These are phyloP conservation scores for Lymantria monacha DNA, from an alignment of 2,888 invertebrate genomes.

Conservation along the genomic window DNA sequence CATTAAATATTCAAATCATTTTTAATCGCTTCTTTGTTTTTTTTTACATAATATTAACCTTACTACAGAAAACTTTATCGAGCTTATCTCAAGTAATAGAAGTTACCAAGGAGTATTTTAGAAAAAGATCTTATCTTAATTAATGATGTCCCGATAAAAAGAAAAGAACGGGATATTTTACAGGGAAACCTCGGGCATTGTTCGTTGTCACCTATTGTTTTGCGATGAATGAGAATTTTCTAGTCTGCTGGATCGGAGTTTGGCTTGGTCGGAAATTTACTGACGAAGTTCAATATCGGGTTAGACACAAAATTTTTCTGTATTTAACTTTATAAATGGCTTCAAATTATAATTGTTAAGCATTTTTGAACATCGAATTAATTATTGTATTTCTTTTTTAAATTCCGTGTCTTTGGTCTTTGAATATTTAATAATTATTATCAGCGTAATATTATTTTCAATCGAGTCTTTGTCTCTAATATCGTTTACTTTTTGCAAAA, in stretches of 20 bases:
- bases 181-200: conserved; percentile 27
- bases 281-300: not conserved
- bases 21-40: not conserved
- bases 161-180: conserved; percentile 27
- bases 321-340: too few species aligned
- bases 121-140: conserved; percentile 31
- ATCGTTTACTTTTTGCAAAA: too few species aligned
- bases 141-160: conserved; percentile 34
- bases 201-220: conserved; percentile 29
- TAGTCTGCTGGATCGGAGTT: conserved; percentile 21
- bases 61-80: not conserved
- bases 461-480: too few species aligned
- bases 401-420: too few species aligned
- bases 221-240: conserved; percentile 30
- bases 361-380: too few species aligned
- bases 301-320: not conserved
- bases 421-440: too few species aligned
- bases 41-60: not conserved
- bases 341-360: too few species aligned
- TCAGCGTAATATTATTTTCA: too few species aligned
- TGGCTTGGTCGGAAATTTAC: conserved; percentile 20
- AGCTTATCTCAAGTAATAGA: conserved; percentile 21
- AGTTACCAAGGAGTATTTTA: conserved; percentile 27
- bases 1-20: too few species aligned
- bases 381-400: too few species aligned